Percentiles rank a stretch among this genome's conserved stretches.
phyloP scores from a whole-genome alignment of 2,797 vertebrate species.

The Chaunax sp. region DNA sequence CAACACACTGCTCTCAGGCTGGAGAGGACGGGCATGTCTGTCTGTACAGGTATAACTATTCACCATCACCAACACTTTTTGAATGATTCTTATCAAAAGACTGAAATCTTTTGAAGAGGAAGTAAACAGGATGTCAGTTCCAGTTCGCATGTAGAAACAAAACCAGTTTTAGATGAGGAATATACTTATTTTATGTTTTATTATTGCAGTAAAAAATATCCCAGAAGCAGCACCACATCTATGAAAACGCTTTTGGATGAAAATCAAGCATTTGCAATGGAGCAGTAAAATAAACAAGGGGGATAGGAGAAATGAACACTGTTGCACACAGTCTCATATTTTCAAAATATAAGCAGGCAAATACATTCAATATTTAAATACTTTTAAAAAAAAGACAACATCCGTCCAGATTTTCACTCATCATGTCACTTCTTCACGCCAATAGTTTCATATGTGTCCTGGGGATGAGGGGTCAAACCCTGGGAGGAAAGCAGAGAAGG shows the following conservation, averaged over 20 bases:
- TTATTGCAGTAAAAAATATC: background rate
- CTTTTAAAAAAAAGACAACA: background rate
- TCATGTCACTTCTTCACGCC: constrained; percentile 63
- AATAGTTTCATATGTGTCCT: constrained; percentile 82
- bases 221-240: background rate
- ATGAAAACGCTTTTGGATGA: background rate
- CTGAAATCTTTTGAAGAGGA: no score
- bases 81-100: no score
- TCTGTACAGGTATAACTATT: no score
- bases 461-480: constrained; percentile 72
- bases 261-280: constrained; percentile 14
- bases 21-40: no score
- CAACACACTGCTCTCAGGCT: constrained; percentile 11
- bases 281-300: background rate
- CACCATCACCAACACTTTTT: no score
- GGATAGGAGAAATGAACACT: constrained; percentile 5
- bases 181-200: background rate
- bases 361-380: constrained; percentile 36
- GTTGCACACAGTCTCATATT: background rate
- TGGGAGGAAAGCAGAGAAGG: constrained; percentile 40
- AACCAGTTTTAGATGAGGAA: background rate
- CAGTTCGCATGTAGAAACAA: background rate
- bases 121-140: background rate
- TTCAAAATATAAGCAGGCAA: constrained; percentile 7
- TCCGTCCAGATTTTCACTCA: background rate